Evolutionary conservation across 2,888 invertebrate species (phyloP).

Genomic region (Calliphora vomitoria): DNA sequence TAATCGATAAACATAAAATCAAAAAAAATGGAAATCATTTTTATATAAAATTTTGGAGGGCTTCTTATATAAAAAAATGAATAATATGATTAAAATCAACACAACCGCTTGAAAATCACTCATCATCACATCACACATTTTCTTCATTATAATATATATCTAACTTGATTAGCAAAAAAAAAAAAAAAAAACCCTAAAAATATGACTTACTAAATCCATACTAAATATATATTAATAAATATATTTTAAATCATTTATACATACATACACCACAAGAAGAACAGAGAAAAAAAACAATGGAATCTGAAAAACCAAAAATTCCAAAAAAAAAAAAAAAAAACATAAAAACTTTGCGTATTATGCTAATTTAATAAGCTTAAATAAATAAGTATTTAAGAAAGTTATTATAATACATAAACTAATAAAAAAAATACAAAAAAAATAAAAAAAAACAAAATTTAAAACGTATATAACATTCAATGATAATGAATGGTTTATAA

Average conservation of each 20-base stretch:
- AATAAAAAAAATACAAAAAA: constrained; percentile 54
- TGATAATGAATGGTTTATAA: constrained; percentile 65
- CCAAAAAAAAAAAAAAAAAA: constrained; percentile 3
- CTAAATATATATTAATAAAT: constrained; percentile 29
- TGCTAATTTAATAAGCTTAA: constrained; percentile 66
- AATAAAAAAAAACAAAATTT: constrained; percentile 15
- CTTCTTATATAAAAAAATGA: constrained; percentile 15
- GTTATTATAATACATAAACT: constrained; percentile 59
- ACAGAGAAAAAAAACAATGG: not conserved
- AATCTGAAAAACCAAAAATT: constrained; percentile 26
- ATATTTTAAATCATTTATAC: constrained; percentile 66
- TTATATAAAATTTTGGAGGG: constrained; percentile 21
- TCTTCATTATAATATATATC: constrained; percentile 11
- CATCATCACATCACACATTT: constrained; percentile 8
- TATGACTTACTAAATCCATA: constrained; percentile 36
- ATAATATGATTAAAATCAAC: constrained; percentile 26
- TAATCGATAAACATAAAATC: constrained; percentile 3
- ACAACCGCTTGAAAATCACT: constrained; percentile 33
- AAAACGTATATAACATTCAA: constrained; percentile 58
- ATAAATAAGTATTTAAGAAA: constrained; percentile 68
- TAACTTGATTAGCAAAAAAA: not conserved
- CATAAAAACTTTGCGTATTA: constrained; percentile 29
- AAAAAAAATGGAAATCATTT: constrained; percentile 21
- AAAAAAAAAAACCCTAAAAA: constrained; percentile 7
- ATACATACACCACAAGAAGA: constrained; percentile 64